Base-by-base conservation (phyloP, 1,140 invertebrate species). In the Plutomurus gul region DNA sequence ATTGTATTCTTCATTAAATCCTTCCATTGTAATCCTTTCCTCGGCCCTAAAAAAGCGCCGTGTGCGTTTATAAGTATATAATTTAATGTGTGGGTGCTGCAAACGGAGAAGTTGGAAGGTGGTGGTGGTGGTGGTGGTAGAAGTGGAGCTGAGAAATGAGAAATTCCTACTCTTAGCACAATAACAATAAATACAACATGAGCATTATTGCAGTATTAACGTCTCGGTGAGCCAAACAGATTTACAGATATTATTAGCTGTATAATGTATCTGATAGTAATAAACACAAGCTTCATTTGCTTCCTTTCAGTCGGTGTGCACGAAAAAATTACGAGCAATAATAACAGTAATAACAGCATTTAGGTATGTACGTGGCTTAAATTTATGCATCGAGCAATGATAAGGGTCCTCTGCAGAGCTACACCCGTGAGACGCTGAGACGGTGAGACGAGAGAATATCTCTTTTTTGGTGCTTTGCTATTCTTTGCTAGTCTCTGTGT, bases 1-100 rank as follows among this genome's bases (percentile, higher is more conserved):
- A 60, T 33, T 60, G 22, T 65, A 36, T 65, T 27, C 56, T 65
- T 65, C 30, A 65, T 65, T 65, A 65, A 65, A 65, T 10, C 56
- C 56, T 65, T 65, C 36, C 2, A 65, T 36, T 65, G 11, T 36
- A 33, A 65, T 65, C 16, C 56, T 65, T 27, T 30, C 56, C 27
- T 10, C 11, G 18, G 56, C 56, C 36, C 36, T n/a, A 30, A 65
- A 27, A n/a, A 30, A 43, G 2, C 39, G 11, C 39, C 11, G 39
- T 13, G 39, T n/a, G n/a, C n/a, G n/a, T n/a, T n/a, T n/a, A n/a
- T n/a, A n/a, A n/a, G n/a, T n/a, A n/a, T n/a, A n/a, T n/a, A 43
- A 8, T 43, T 13, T 43, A 43, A 43, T 43, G 7, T 43, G 7
- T 43, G n/a, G 39, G n/a, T 10, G 2, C 7, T 10, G 39, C n/a